These are phyloP conservation scores for Actenoides hombroni DNA, from an alignment of 2,113 vertebrate species.

Conservation along the genomic window DNA sequence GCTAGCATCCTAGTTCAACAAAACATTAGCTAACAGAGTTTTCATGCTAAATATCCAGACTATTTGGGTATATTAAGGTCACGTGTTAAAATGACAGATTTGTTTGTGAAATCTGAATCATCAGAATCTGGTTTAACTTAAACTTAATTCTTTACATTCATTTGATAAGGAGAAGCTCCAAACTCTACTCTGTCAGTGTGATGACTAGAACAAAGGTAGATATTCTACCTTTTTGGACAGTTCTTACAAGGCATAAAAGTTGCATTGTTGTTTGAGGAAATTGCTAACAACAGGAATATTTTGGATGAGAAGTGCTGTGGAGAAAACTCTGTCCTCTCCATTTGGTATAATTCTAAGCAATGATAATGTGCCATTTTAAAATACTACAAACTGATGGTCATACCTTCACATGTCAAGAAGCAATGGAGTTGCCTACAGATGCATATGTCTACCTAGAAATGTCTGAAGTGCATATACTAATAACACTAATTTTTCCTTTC, in stretches of 20 bases:
- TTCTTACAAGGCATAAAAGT: neutral
- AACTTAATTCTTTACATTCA: neutral
- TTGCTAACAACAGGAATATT: neutral
- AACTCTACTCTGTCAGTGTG: neutral
- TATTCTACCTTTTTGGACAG: neutral
- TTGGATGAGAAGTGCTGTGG: neutral
- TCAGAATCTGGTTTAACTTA: neutral
- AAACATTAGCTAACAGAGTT: neutral
- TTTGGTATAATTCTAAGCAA: conserved; percentile 19
- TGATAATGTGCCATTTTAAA: conserved; percentile 3
- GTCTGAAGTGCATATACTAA: conserved; percentile 6
- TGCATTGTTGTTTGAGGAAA: neutral
- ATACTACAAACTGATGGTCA: neutral
- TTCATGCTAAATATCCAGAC: neutral
- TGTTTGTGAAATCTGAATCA: neutral
- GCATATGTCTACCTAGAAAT: neutral
- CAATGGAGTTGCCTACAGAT: neutral
- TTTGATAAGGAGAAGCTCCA: neutral
- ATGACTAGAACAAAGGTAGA: neutral
- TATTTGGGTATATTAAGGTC: neutral
- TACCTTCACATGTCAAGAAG: neutral
- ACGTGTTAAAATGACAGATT: neutral
- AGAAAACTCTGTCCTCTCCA: neutral
- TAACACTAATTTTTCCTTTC: conserved; percentile 47
- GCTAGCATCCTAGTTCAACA: neutral